Conservation (phyloP, 2,113 vertebrate genomes). For the Pelecanoides urinatrix region DNA sequence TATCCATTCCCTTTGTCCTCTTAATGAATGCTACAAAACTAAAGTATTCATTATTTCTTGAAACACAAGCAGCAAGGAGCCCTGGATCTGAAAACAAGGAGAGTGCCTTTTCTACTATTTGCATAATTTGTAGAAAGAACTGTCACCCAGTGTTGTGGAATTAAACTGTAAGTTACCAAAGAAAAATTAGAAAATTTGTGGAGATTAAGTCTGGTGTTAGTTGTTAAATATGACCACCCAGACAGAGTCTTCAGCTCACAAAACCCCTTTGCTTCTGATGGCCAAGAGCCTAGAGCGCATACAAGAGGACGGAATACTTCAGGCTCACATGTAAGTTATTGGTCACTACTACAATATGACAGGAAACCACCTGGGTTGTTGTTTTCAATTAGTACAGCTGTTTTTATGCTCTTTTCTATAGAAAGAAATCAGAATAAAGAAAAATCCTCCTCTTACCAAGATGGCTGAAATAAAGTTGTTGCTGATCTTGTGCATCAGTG, state of each 20-base stretch:
- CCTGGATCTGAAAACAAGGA: not conserved
- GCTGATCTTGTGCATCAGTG: not conserved
- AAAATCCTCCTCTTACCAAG: not conserved
- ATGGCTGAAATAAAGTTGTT: not conserved
- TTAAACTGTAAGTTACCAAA: not conserved
- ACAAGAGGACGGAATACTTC: not conserved
- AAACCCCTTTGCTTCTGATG: not conserved
- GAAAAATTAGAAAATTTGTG: not conserved
- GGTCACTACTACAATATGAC: not conserved
- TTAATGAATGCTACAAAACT: not conserved
- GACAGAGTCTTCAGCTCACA: not conserved
- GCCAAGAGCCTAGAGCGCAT: not conserved
- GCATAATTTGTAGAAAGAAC: not conserved
- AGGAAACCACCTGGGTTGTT: not conserved
- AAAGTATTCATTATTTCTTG: not conserved
- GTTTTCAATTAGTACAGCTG: not conserved
- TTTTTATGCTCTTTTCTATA: not conserved
- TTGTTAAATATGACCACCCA: not conserved
- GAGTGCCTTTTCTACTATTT: not conserved
- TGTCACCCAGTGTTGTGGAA: not conserved
- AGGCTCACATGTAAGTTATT: rapidly evolving
- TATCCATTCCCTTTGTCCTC: not conserved
- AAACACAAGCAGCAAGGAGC: not conserved
- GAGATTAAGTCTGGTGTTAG: not conserved
- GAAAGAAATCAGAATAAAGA: not conserved